phyloP scores from a whole-genome alignment of 2,797 vertebrate genomes.

The Chelon labrosus region DNA sequence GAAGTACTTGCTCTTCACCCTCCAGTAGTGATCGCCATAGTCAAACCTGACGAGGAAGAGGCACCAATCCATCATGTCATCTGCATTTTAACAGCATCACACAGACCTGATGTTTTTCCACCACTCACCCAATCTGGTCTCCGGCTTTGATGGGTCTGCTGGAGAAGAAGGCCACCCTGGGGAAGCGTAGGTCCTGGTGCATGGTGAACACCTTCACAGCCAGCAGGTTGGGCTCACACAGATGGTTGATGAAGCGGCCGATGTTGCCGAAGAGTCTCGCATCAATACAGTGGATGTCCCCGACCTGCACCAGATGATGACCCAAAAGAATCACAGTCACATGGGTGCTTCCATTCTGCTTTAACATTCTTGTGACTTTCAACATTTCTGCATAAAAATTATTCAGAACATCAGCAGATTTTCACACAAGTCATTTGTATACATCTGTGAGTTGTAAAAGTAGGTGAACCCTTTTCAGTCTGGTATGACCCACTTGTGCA shows the following conservation, averaged over 20 bases:
- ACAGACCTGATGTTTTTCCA: not conserved
- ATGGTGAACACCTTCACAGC: constrained; percentile 95
- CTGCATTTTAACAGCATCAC: not conserved
- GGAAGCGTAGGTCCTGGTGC: constrained; percentile 97
- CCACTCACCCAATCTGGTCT: constrained; percentile 93
- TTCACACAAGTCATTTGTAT: too few relatives aligned
- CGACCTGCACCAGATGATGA: constrained; percentile 81
- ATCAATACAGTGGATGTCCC: constrained; percentile 95
- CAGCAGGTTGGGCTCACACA: constrained; percentile 96
- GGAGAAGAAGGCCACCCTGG: constrained; percentile 94
- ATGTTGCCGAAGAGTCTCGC: constrained; percentile 95
- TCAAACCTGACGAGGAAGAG: constrained; percentile 88
- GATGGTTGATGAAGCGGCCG: constrained; percentile 97
- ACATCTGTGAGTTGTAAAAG: too few relatives aligned
- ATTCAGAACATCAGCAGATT: too few relatives aligned
- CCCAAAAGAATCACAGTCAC: not conserved
- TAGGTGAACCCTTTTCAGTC: too few relatives aligned
- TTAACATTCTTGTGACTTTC: not conserved
- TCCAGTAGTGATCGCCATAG: constrained; percentile 97
- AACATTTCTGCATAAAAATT: too few relatives aligned
- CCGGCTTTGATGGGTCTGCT: constrained; percentile 88
- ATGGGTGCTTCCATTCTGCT: not conserved
- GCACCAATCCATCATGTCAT: not conserved
- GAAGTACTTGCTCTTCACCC: constrained; percentile 95
- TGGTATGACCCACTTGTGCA: too few relatives aligned